These are phyloP conservation scores for Phaedon cochleariae DNA, from an alignment of 2,888 invertebrate species.

Conservation along the genomic window DNA sequence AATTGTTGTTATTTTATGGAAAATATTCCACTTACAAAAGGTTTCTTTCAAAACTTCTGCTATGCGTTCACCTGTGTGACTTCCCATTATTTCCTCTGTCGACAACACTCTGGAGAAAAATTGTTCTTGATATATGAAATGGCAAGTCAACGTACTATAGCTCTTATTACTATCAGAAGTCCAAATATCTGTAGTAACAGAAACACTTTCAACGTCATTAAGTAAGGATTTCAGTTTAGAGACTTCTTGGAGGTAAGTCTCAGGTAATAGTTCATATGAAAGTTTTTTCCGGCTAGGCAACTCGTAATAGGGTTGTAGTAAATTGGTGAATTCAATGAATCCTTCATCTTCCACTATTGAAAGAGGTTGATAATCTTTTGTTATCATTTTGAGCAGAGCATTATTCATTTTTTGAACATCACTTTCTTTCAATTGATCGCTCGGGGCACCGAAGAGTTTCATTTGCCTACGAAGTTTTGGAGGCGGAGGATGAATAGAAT, in stretches of 20 bases:
- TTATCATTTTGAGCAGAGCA: conserved; percentile 38
- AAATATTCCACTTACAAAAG: not conserved
- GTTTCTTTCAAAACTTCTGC: conserved; percentile 20
- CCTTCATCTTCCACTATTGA: conserved; percentile 47
- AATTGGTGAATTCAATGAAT: conserved; percentile 41
- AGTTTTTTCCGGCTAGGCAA: conserved; percentile 35
- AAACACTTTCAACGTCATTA: conserved; percentile 30
- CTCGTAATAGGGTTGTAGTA: conserved; percentile 39
- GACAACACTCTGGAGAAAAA: conserved; percentile 37
- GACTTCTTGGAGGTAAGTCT: conserved; percentile 30
- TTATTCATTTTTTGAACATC: conserved; percentile 25
- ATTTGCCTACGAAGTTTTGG: conserved; percentile 6
- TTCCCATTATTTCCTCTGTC: conserved; percentile 37
- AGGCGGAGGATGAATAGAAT: not conserved
- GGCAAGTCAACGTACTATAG: conserved; percentile 41
- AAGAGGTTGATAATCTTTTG: conserved; percentile 42
- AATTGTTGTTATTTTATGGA: not conserved
- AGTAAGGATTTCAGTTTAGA: conserved; percentile 34
- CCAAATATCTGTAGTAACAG: conserved; percentile 43
- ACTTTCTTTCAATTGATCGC: conserved; percentile 1
- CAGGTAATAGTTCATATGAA: conserved; percentile 36
- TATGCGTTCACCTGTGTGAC: conserved; percentile 24
- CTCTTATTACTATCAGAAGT: conserved; percentile 34
- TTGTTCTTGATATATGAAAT: conserved; percentile 43
- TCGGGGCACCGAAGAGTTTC: conserved; percentile 2